Evolutionary conservation across 2,113 vertebrate species (phyloP).

Genomic region (Corydoras sp.): DNA sequence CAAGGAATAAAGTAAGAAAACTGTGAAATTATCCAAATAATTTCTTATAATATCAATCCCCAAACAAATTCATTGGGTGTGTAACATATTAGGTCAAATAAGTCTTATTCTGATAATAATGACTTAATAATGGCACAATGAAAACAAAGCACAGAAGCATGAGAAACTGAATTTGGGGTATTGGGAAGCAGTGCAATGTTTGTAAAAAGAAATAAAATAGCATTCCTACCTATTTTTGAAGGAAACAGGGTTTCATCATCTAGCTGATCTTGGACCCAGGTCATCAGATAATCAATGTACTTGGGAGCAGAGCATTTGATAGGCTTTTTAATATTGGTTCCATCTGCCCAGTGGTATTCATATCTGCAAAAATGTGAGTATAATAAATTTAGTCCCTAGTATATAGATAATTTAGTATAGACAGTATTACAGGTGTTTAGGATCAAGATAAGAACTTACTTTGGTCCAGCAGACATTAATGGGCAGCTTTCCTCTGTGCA

Average conservation of each 20-base stretch:
- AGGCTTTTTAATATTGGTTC: conserved; percentile 84
- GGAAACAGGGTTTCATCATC: conserved; percentile 81
- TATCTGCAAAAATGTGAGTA: conserved; percentile 58
- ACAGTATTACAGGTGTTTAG: not conserved
- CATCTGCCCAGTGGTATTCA: conserved; percentile 85
- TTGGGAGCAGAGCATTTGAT: conserved; percentile 84
- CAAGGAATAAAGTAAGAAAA: too few species aligned
- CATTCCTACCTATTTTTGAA: conserved; percentile 71
- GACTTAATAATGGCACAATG: too few species aligned
- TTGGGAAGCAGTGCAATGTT: not conserved
- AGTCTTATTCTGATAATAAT: too few species aligned
- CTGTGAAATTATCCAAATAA: too few species aligned
- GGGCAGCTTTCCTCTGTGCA: conserved; percentile 82
- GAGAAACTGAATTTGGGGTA: not conserved
- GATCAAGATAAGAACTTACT: conserved; percentile 61
- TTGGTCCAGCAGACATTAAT: conserved; percentile 81
- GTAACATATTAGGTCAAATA: too few species aligned
- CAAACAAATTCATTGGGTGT: too few species aligned
- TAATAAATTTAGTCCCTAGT: not conserved
- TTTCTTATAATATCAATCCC: too few species aligned
- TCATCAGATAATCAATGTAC: conserved; percentile 86
- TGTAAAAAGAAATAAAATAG: not conserved
- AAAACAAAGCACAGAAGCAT: too few species aligned
- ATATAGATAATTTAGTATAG: not conserved
- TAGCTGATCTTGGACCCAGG: conserved; percentile 82